phyloP scores from a whole-genome alignment of 2,888 invertebrate species.

The Diarsia brunnea region DNA sequence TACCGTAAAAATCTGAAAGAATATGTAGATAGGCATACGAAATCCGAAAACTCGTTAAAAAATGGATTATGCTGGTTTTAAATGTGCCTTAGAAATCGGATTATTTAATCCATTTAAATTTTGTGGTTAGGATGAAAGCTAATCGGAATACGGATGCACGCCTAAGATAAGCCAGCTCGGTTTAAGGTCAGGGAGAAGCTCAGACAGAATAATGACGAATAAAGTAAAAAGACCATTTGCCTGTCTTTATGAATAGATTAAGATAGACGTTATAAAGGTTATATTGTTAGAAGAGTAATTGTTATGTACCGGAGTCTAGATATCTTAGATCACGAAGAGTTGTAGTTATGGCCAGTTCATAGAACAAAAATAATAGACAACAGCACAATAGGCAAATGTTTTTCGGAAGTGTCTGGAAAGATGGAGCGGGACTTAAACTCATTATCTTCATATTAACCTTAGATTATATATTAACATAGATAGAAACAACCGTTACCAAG shows the following conservation, averaged over 20 bases:
- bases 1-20: conserved; percentile 13
- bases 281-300: neutral
- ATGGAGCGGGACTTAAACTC: conserved; percentile 2
- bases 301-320: neutral
- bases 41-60: conserved; percentile 53
- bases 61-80: conserved; percentile 46
- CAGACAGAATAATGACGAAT: conserved; percentile 7
- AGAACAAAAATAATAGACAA: neutral
- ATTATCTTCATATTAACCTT: conserved; percentile 13
- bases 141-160: conserved; percentile 43
- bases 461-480: too few species aligned
- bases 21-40: conserved; percentile 8
- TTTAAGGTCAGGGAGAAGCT: conserved; percentile 11
- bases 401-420: neutral
- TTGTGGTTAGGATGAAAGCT: conserved; percentile 27
- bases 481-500: neutral
- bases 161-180: conserved; percentile 29
- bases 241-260: neutral
- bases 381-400: conserved; percentile 5
- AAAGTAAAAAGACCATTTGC: conserved; percentile 1
- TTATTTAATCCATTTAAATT: conserved; percentile 43
- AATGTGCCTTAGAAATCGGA: conserved; percentile 37
- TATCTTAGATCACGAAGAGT: neutral
- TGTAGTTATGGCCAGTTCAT: neutral
- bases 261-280: neutral